Evolutionary conservation across 2,797 vertebrate species (phyloP).

Genomic region (Peromyscus attwateri): DNA sequence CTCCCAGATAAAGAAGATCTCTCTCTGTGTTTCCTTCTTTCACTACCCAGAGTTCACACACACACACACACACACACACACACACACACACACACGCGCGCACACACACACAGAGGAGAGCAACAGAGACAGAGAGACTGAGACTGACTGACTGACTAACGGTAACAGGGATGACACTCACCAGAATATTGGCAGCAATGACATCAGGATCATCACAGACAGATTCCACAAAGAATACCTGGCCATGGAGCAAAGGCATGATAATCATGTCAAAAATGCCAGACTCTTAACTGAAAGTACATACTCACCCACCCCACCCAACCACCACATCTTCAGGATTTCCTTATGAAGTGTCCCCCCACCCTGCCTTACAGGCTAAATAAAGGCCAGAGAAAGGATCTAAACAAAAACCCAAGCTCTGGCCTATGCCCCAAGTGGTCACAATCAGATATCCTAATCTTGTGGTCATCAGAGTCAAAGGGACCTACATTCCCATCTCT

Average conservation of each 20-base stretch:
- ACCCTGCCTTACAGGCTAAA: slow-evolving; percentile 50
- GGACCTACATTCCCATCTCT: background rate
- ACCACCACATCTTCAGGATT: background rate
- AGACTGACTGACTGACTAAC: background rate
- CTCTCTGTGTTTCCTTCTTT: background rate
- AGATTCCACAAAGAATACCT: slow-evolving; percentile 99
- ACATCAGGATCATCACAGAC: slow-evolving; percentile 98
- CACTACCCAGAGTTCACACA: background rate
- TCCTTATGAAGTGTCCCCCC: background rate
- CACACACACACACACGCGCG: too few relatives aligned
- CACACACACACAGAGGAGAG: too few relatives aligned
- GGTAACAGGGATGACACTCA: slow-evolving; percentile 84
- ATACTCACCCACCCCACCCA: background rate
- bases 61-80: too few relatives aligned
- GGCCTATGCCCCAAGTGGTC: background rate
- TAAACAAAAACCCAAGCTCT: slow-evolving; percentile 56
- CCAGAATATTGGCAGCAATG: slow-evolving; percentile 98
- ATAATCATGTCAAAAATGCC: background rate
- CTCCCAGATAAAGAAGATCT: background rate
- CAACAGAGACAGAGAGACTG: background rate
- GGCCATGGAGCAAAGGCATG: slow-evolving; percentile 46
- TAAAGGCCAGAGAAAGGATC: slow-evolving; percentile 60
- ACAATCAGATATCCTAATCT: background rate
- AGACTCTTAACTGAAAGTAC: background rate
- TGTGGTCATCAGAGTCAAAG: background rate